Evolutionary conservation across 2,888 invertebrate species (phyloP), one percentile per base, ranked within the genome.

Genomic region (Oligia latruncula): DNA sequence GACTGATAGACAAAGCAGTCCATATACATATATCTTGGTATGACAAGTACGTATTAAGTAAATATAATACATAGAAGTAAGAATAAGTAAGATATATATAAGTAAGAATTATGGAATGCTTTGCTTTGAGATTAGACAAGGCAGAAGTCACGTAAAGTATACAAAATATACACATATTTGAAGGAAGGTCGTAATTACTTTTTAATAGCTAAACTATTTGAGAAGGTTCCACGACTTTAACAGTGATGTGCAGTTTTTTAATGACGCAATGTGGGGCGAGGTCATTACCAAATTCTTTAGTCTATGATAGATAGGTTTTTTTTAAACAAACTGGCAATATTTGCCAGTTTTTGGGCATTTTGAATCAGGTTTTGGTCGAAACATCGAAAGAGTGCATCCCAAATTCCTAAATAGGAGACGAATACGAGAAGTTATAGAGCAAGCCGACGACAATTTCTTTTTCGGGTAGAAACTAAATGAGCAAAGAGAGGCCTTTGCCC

Each of bases 191-290:
- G 71, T 88, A 84, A 89, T 85, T 85, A 87, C 80, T 80, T 85
- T 89, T 81, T 87, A 89, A 87, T 89, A 75, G 58, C 72, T 64
- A 73, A 76, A 77, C 74, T 77, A 77, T 85, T 82, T 82, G 68
- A 74, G 52, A 58, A 66, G 65, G 72, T 60, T 62, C 55, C n/a
- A 64, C 52, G 35, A 74, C 55, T 74, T 49, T 79, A 82, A 77
- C 76, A 70, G 52, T 70, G 35, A 20, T 75, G 78, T 80, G 79
- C 81, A 77, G 66, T 84, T 80, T 79, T 83, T 80, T 40, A 60
- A 71, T 64, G 74, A 74, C 67, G 72, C 11, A 66, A 60, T 60
- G 49, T 52, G 4, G 35, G 13, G 35, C 66, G 70, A 67, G 84
- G 81, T 74, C 81, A 74, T 77, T 87, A 78, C 60, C 79, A 86